Evolutionary conservation across 2,888 invertebrate genomes (phyloP), one percentile per base, ranked within the genome.

Genomic region (Agapostemon virescens): DNA sequence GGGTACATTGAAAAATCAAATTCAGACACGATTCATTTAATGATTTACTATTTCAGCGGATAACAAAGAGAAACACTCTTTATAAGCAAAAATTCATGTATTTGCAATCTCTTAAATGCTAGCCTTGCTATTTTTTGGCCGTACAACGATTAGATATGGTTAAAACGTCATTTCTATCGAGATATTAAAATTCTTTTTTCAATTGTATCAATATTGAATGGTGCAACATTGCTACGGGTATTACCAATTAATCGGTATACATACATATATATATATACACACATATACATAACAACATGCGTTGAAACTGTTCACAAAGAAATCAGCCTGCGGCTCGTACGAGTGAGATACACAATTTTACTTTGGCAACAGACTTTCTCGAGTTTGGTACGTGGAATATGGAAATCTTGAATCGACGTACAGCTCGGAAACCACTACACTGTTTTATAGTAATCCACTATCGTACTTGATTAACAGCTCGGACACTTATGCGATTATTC

Each of bases 401-500:
- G 70, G 66, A 78, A 77, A 74, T 61, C 61, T 80, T 78, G 30
- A 66, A 58, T 72, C 49, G 64, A 74, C 69, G 45, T 74, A 69
- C 58, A 81, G 74, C 74, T 78, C 72, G 71, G 40, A 55, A 49
- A 71, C 77, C 69, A 74, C 77, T 55, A 77, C 69, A 64, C 61
- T 36, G 73, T 71, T 82, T 71, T 45, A 49, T 74, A 78, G 82
- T 83, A 74, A 82, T 76, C 82, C 74, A 82, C 68, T 79, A 67
- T 75, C 52, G 67, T 83, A 76, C 75, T 73, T 68, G 69, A 79
- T 82, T 83, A 79, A 80, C 79, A 82, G 80, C 77, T 79, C 58
- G 71, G 75, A 74, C 77, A 71, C 71, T 82, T 79, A 69, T 77
- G 81, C 68, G 78, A 74, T 83, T 82, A 74, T 82, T 76, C 83